phyloP scores from a whole-genome alignment of 2,797 vertebrate species.

The Chelon auratus region DNA sequence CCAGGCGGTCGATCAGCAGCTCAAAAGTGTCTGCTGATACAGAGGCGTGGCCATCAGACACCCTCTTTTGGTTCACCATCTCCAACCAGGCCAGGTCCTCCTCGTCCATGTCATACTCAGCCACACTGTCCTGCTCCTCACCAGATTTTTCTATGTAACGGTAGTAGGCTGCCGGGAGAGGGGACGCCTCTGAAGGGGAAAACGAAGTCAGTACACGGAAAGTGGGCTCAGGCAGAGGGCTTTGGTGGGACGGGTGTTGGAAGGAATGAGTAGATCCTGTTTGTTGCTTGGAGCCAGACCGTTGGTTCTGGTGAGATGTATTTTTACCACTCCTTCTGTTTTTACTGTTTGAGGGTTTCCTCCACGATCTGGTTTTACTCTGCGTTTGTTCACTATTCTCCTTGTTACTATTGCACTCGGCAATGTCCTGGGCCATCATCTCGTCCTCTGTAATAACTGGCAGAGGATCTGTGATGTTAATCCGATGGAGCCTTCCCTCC shows the following conservation, averaged over 20 bases:
- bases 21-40: constrained; percentile 94
- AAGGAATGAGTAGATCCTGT: constrained; percentile 83
- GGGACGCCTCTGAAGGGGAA: constrained; percentile 82
- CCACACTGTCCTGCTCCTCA: constrained; percentile 93
- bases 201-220: constrained; percentile 89
- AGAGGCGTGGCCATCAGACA: constrained; percentile 89
- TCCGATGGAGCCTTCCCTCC: constrained; percentile 95
- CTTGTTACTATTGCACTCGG: constrained; percentile 98
- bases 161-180: constrained; percentile 91
- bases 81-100: constrained; percentile 97
- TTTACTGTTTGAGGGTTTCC: constrained; percentile 85
- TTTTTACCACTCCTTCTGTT: constrained; percentile 90
- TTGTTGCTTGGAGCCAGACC: constrained; percentile 73
- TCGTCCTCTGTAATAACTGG: constrained; percentile 97
- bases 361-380: constrained; percentile 84
- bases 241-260: constrained; percentile 71
- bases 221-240: constrained; percentile 90
- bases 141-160: constrained; percentile 90
- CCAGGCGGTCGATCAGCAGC: constrained; percentile 93
- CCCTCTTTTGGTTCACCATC: constrained; percentile 96
- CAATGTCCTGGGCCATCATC: constrained; percentile 96
- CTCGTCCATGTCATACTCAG: constrained; percentile 99
- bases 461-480: constrained; percentile 94
- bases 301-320: constrained; percentile 80
- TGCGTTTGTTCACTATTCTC: constrained; percentile 96